These are phyloP conservation scores for Phalacrocorax brasilianus DNA, from an alignment of 2,113 vertebrate genomes.

Conservation along the genomic window DNA sequence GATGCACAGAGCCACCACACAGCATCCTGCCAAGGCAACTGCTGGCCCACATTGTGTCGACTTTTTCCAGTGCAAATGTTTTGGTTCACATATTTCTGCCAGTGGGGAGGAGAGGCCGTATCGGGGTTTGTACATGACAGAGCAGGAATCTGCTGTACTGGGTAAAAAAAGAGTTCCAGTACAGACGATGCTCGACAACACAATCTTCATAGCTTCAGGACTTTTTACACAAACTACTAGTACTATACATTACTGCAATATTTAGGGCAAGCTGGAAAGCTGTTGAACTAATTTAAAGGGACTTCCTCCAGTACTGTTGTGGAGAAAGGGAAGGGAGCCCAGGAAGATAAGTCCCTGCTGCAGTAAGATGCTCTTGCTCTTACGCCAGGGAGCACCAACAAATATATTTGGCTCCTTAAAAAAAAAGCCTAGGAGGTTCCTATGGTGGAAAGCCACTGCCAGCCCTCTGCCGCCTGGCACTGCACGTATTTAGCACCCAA, in stretches of 20 bases:
- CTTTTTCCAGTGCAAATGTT: not conserved
- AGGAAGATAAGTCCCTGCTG: not conserved
- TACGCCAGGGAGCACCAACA: not conserved
- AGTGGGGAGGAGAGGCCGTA: not conserved
- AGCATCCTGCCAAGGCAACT: not conserved
- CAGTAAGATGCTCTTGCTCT: not conserved
- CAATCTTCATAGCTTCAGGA: not conserved
- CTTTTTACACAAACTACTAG: not conserved
- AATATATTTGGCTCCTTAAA: not conserved
- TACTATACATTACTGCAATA: accelerated
- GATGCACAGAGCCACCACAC: accelerated
- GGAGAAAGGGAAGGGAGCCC: not conserved
- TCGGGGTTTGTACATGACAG: not conserved
- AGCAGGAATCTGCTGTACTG: not conserved
- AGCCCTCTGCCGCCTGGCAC: not conserved
- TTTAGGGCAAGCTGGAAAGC: not conserved
- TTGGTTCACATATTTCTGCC: not conserved
- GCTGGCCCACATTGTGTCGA: accelerated
- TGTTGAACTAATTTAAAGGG: not conserved
- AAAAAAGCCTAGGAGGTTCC: not conserved
- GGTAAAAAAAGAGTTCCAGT: not conserved
- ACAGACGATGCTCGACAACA: not conserved
- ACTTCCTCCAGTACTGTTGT: no score
- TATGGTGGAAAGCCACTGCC: accelerated
- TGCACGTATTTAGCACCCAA: not conserved